Percentiles rank a stretch among this genome's conserved stretches.
These are phyloP conservation scores for Egretta garzetta DNA, from an alignment of 2,113 vertebrate species.

Conservation along the genomic window DNA sequence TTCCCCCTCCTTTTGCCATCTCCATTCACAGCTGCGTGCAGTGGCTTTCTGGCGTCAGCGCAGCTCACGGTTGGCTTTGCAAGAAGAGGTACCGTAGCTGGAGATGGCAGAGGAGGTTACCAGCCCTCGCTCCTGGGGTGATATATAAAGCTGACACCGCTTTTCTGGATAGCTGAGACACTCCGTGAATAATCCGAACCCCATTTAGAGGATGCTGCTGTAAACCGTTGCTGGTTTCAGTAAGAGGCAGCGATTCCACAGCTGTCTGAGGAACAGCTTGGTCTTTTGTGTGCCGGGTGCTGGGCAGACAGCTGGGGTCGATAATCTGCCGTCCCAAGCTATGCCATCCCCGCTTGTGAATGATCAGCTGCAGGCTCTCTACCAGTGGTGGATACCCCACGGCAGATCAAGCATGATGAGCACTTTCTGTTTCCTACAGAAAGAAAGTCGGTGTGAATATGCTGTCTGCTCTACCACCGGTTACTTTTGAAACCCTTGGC, in stretches of 20 bases:
- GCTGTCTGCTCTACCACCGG: background rate
- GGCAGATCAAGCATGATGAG: background rate
- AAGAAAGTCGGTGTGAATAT: background rate
- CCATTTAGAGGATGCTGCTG: background rate
- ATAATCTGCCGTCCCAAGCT: conserved; percentile 37
- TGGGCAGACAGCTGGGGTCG: conserved; percentile 30
- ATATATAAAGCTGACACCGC: accelerated
- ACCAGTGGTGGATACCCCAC: background rate
- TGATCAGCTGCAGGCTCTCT: background rate
- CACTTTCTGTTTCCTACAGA: background rate
- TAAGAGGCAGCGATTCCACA: background rate
- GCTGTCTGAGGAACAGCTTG: conserved; percentile 19
- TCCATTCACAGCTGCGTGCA: accelerated
- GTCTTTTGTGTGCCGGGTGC: conserved; percentile 33
- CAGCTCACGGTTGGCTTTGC: background rate
- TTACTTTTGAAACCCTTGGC: background rate
- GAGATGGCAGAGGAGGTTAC: background rate
- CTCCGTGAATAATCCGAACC: background rate
- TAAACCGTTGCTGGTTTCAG: background rate
- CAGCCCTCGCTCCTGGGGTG: background rate
- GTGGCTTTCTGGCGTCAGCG: background rate
- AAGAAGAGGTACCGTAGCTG: background rate
- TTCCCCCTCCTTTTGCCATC: background rate
- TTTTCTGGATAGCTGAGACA: background rate
- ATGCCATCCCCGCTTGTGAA: conserved; percentile 43